Conservation (phyloP, 2,888 invertebrate genomes). For the Leucozona laternaria region DNA sequence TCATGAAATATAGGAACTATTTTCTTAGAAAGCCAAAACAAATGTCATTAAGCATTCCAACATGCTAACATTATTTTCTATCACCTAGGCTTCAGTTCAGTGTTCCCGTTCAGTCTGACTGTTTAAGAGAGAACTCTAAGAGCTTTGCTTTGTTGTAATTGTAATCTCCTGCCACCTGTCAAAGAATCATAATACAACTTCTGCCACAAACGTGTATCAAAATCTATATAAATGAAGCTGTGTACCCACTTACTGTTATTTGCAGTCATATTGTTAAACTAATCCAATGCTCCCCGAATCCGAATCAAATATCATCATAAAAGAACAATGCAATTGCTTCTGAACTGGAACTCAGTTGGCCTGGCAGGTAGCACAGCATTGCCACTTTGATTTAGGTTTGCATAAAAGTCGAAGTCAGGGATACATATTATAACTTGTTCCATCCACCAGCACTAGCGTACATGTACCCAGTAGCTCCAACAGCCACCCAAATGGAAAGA, state of each 20-base stretch:
- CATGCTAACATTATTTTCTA: slow-evolving; percentile 40
- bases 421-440: slow-evolving; percentile 14
- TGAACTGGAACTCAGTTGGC: slow-evolving; percentile 39
- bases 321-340: slow-evolving; percentile 39
- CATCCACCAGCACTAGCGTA: neutral
- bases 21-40: slow-evolving; percentile 14
- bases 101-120: slow-evolving; percentile 5
- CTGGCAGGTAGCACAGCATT: slow-evolving; percentile 57
- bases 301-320: slow-evolving; percentile 52
- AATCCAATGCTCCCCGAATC: slow-evolving; percentile 63
- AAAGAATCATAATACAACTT: slow-evolving; percentile 52
- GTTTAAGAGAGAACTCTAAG: slow-evolving; percentile 28
- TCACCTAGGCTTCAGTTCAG: slow-evolving; percentile 41
- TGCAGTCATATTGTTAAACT: slow-evolving; percentile 69
- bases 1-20: neutral
- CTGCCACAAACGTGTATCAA: slow-evolving; percentile 25
- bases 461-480: neutral
- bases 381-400: slow-evolving; percentile 67
- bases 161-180: slow-evolving; percentile 62
- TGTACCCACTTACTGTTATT: slow-evolving; percentile 47
- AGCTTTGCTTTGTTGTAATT: slow-evolving; percentile 28
- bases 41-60: slow-evolving; percentile 45
- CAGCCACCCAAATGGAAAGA: slow-evolving; percentile 32
- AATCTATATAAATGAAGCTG: slow-evolving; percentile 23
- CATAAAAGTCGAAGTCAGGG: slow-evolving; percentile 37